Conservation (phyloP, 2,797 vertebrate genomes). For the Hoplostethus mediterraneus region DNA sequence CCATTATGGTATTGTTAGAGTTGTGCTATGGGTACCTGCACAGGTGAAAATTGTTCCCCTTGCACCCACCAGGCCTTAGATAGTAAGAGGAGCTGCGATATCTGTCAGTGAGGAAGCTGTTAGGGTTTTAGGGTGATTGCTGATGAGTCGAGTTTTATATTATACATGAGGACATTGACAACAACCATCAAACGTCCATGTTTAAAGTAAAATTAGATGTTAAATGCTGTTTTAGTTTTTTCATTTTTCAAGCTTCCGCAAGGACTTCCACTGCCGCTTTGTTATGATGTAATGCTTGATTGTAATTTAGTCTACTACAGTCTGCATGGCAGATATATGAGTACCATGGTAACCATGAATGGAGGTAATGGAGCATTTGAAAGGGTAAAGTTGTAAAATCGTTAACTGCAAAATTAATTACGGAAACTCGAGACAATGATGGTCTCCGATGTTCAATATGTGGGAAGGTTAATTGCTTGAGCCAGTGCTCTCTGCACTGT, state of each 20-base stretch:
- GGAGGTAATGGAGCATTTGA: conserved; percentile 69
- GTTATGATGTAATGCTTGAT: conserved; percentile 28
- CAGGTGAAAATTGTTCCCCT: conserved; percentile 48
- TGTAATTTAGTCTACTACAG: conserved; percentile 38
- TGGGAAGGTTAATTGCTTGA: conserved; percentile 70
- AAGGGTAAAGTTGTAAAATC: conserved; percentile 79
- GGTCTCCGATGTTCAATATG: conserved; percentile 66
- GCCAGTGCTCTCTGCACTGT: conserved; percentile 33
- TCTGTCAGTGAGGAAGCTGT: conserved; percentile 56
- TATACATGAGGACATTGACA: not conserved
- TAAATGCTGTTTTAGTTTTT: not conserved
- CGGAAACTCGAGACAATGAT: conserved; percentile 52
- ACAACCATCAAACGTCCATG: not conserved
- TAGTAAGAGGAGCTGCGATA: conserved; percentile 46
- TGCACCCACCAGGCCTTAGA: conserved; percentile 39
- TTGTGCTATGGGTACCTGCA: conserved; percentile 27
- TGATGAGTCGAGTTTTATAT: conserved; percentile 37
- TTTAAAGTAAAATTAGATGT: not conserved
- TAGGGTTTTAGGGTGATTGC: conserved; percentile 65
- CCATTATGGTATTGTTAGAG: conserved; percentile 36
- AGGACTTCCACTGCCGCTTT: conserved; percentile 11
- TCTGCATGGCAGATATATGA: conserved; percentile 48
- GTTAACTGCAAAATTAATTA: conserved; percentile 78
- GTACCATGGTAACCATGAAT: conserved; percentile 50
- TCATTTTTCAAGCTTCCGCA: conserved; percentile 6